Evolutionary conservation across 2,888 invertebrate genomes (phyloP).

Genomic region (Apamea crenata): DNA sequence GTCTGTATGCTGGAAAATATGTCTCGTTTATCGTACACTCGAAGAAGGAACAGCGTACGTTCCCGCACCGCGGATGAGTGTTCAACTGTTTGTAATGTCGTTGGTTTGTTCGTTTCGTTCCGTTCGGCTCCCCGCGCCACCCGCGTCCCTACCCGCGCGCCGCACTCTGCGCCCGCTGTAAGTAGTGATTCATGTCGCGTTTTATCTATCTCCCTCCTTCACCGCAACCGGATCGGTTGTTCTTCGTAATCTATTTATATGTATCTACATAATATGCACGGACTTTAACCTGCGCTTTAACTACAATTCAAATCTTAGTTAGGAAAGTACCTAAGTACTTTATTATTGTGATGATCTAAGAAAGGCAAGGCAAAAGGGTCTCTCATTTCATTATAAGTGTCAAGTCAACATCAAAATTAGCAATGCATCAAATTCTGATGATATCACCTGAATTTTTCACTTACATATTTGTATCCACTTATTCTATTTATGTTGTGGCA

Average conservation of each 20-base stretch:
- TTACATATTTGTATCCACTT: background rate
- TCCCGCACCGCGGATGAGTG: conserved; percentile 86
- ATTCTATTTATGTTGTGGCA: background rate
- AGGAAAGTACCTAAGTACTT: background rate
- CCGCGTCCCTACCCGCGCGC: conserved; percentile 77
- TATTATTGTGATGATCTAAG: conserved; percentile 13
- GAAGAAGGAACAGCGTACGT: conserved; percentile 80
- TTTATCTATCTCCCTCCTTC: conserved; percentile 90
- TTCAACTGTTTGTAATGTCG: conserved; percentile 89
- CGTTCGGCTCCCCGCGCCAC: conserved; percentile 79
- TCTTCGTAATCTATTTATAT: conserved; percentile 90
- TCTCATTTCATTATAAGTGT: background rate
- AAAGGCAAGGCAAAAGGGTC: background rate
- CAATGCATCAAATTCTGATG: background rate
- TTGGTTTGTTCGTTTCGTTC: conserved; percentile 85
- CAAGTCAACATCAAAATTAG: conserved; percentile 3
- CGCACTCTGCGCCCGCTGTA: conserved; percentile 85
- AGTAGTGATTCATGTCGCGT: conserved; percentile 91
- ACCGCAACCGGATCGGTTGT: conserved; percentile 90
- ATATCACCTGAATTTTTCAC: background rate
- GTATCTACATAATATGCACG: conserved; percentile 86
- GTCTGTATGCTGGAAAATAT: conserved; percentile 74
- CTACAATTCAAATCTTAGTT: conserved; percentile 71
- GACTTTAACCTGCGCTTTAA: conserved; percentile 83
- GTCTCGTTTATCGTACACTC: conserved; percentile 72